A percentile compares a stretch with the other conserved stretches of the same genome.
These are phyloP conservation scores for Melanotaenia maccullochi DNA, from an alignment of 2,797 vertebrate genomes.

Conservation along the genomic window DNA sequence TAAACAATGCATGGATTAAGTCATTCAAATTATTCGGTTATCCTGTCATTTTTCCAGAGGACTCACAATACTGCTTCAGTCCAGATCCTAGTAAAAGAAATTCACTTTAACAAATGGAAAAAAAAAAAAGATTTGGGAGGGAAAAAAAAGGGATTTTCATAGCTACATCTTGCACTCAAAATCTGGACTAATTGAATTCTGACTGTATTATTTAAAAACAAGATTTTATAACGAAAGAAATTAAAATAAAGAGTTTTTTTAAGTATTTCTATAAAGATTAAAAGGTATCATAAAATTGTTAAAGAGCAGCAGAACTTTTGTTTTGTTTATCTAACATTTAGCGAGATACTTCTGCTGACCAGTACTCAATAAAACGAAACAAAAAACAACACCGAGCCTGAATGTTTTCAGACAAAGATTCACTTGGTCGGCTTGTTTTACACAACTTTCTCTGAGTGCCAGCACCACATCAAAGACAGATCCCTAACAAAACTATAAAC, in stretches of 20 bases:
- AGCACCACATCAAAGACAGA: slow-evolving; percentile 44
- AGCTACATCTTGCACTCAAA: not conserved
- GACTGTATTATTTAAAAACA: not conserved
- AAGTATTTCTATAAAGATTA: no score
- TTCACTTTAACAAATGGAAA: slow-evolving; percentile 62
- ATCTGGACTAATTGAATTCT: slow-evolving; percentile 15
- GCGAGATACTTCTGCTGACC: slow-evolving; percentile 18
- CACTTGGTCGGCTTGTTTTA: slow-evolving; percentile 44
- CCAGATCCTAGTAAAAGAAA: slow-evolving; percentile 36
- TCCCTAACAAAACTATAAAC: slow-evolving; percentile 29
- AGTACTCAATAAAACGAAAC: slow-evolving; percentile 35
- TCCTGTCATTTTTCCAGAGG: slow-evolving; percentile 66
- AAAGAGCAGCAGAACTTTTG: slow-evolving; percentile 21
- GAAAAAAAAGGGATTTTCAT: not conserved
- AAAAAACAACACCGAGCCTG: slow-evolving; percentile 14
- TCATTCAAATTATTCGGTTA: slow-evolving; percentile 67
- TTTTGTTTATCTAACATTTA: slow-evolving; percentile 30
- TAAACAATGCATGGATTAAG: slow-evolving; percentile 65
- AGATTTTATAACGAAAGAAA: not conserved
- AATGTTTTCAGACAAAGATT: slow-evolving; percentile 38
- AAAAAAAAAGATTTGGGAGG: slow-evolving; percentile 4
- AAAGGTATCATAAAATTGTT: no score
- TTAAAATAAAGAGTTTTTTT: slow-evolving; percentile 5
- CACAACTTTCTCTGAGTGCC: slow-evolving; percentile 14
- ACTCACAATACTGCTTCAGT: slow-evolving; percentile 52